Base-by-base conservation (phyloP, 2,113 vertebrate genomes). In the Entelurus aequoreus region DNA sequence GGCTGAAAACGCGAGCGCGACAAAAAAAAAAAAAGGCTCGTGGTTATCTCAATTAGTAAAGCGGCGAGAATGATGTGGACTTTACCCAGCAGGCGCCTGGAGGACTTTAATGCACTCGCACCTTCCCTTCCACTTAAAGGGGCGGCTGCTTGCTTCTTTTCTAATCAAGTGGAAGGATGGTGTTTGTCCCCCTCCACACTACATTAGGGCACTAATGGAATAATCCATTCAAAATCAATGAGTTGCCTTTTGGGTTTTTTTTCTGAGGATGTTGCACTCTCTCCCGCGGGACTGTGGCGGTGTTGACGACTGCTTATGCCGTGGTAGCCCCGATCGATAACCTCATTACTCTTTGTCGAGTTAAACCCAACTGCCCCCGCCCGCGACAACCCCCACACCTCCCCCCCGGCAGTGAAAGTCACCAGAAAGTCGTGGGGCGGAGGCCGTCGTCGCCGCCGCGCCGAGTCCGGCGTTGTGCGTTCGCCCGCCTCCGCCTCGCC, bases 331-430 rank as follows among this genome's bases (percentile, higher is more conserved):
- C 79, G 81, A 89, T 91, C 90, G 69, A 90, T 90, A 91, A 83
- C 85, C 88, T 89, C 88, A 89, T 90, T 91, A 90, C 88, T 89
- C 88, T 90, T 88, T 89, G 88, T 89, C 86, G 89, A 89, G 83
- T 89, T 87, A 88, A 90, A 88, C 88, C 84, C 84, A 91, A 87
- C 84, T 84, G 81, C 84, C 86, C 83, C 53, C 16, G 8, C n/a
- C n/a, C n/a, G n/a, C n/a, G n/a, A n/a, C n/a, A n/a, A n/a, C n/a
- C 16, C 49, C 19, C 5, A n/a, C n/a, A 11, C 19, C 46, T 1
- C 50, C 16, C 10, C 52, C 10, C 68, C 42, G 86, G 84, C 85
- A 78, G 86, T 83, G 87, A 90, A 89, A 90, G 87, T 90, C 87
- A 86, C 80, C 71, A 87, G 88, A 90, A 90, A 89, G 88, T 88